Conservation (phyloP, 2,888 invertebrate species). For the Plagiodera versicolora region DNA sequence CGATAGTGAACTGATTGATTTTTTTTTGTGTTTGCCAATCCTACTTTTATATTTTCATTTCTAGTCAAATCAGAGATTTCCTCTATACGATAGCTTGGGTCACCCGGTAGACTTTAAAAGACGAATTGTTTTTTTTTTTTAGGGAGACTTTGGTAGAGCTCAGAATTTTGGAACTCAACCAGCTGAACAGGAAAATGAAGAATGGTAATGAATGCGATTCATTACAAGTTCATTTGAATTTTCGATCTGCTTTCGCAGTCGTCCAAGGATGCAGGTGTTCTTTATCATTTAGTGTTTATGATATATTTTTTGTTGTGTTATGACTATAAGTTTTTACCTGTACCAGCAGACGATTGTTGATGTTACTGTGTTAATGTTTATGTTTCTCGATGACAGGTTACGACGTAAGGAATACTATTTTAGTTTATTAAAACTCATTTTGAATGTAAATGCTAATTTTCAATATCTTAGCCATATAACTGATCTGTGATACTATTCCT, state of each 20-base stretch:
- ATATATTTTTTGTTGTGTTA: slow-evolving; percentile 1
- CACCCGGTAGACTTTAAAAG: too few relatives aligned
- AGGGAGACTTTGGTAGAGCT: slow-evolving; percentile 43
- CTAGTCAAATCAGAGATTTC: too few relatives aligned
- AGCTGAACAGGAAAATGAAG: slow-evolving; percentile 59
- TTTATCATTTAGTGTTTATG: not conserved
- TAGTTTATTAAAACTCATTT: slow-evolving; percentile 11
- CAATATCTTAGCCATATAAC: slow-evolving; percentile 24
- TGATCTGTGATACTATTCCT: slow-evolving; percentile 25
- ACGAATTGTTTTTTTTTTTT: slow-evolving; percentile 30
- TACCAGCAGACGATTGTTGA: not conserved
- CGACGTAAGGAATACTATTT: slow-evolving; percentile 5
- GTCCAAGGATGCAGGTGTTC: not conserved
- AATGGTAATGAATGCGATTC: slow-evolving; percentile 55
- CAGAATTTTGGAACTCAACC: slow-evolving; percentile 36
- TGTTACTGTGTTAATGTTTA: not conserved
- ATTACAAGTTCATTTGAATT: not conserved
- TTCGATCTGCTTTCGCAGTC: not conserved
- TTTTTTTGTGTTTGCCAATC: too few relatives aligned
- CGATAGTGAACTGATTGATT: too few relatives aligned
- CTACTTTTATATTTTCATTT: too few relatives aligned
- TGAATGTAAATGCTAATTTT: slow-evolving; percentile 1
- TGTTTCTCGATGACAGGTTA: not conserved
- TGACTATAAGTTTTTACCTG: slow-evolving; percentile 2
- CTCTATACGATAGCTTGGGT: too few relatives aligned